Evolutionary conservation across 1,140 invertebrate species (phyloP).

Genomic region (Sesamia nonagrioides): DNA sequence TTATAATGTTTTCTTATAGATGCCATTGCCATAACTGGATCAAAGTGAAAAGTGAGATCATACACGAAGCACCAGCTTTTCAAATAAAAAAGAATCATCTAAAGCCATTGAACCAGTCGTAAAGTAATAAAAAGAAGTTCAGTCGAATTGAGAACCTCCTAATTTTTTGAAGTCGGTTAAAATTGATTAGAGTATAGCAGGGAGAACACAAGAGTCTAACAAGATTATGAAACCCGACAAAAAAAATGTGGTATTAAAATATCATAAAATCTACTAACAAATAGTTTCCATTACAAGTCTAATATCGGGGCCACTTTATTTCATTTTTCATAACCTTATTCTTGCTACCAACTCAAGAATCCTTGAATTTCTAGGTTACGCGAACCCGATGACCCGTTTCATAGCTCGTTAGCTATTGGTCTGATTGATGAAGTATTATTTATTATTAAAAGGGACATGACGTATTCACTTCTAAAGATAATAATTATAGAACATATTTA

Average conservation of each 20-base stretch:
- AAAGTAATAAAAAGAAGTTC: too few relatives aligned
- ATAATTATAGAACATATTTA: too few relatives aligned
- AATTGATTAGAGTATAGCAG: neutral
- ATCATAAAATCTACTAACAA: constrained; percentile 42
- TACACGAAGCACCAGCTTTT: too few relatives aligned
- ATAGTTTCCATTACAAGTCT: constrained; percentile 43
- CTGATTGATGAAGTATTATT: constrained; percentile 48
- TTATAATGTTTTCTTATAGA: too few relatives aligned
- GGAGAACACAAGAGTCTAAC: neutral
- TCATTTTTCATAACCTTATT: constrained; percentile 38
- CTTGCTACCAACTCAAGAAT: constrained; percentile 35
- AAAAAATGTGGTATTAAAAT: constrained; percentile 28
- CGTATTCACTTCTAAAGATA: constrained; percentile 14
- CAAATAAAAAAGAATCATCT: too few relatives aligned
- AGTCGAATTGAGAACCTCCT: too few relatives aligned
- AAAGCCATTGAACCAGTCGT: too few relatives aligned
- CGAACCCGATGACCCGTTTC: constrained; percentile 47
- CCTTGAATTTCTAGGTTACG: constrained; percentile 51
- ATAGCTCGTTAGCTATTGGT: constrained; percentile 37
- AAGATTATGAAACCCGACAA: neutral
- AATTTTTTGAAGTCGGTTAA: too few relatives aligned
- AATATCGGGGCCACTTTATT: constrained; percentile 42
- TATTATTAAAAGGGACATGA: too few relatives aligned
- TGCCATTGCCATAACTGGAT: too few relatives aligned
- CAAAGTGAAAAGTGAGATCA: too few relatives aligned